Evolutionary conservation across 2,888 invertebrate genomes (phyloP).

Genomic region (Drosophila subsilvestris): DNA sequence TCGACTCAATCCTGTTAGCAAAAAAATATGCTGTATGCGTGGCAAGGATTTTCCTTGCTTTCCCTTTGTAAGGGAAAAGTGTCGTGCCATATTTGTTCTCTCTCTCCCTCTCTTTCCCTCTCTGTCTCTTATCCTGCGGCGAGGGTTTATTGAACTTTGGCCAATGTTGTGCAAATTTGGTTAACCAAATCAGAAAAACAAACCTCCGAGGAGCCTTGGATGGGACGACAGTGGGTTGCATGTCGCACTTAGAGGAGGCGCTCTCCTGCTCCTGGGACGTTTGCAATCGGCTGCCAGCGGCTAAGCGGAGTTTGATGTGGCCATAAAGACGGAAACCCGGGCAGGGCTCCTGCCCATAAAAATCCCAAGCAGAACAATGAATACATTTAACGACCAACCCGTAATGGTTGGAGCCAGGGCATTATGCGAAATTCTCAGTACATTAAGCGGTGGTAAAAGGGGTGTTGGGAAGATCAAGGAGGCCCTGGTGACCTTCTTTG

Average conservation of each 20-base stretch:
- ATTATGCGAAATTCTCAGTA: constrained; percentile 55
- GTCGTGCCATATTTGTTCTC: constrained; percentile 17
- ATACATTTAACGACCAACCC: constrained; percentile 35
- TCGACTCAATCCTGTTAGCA: constrained; percentile 9
- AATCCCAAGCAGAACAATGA: constrained; percentile 29
- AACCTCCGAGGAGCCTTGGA: neutral
- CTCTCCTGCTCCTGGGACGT: neutral
- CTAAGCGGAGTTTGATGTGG: constrained; percentile 34
- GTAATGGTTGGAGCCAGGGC: constrained; percentile 45
- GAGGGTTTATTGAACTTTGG: constrained; percentile 33
- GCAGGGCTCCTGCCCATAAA: constrained; percentile 23
- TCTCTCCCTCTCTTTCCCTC: no score
- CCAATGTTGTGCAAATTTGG: constrained; percentile 10
- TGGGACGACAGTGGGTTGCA: constrained; percentile 4
- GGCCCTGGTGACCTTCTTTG: constrained; percentile 65
- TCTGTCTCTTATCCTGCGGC: constrained; percentile 11
- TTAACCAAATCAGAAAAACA: constrained; percentile 12
- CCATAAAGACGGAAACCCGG: constrained; percentile 37
- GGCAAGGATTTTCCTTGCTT: constrained; percentile 23
- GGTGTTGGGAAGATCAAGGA: constrained; percentile 18
- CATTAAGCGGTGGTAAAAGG: constrained; percentile 58
- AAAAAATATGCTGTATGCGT: constrained; percentile 34
- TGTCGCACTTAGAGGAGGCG: neutral
- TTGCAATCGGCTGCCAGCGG: constrained; percentile 48
- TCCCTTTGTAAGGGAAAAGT: constrained; percentile 15